Evolutionary conservation across 1,140 invertebrate species (phyloP), one percentile per base, ranked within the genome.

Genomic region (Planococcus citri): DNA sequence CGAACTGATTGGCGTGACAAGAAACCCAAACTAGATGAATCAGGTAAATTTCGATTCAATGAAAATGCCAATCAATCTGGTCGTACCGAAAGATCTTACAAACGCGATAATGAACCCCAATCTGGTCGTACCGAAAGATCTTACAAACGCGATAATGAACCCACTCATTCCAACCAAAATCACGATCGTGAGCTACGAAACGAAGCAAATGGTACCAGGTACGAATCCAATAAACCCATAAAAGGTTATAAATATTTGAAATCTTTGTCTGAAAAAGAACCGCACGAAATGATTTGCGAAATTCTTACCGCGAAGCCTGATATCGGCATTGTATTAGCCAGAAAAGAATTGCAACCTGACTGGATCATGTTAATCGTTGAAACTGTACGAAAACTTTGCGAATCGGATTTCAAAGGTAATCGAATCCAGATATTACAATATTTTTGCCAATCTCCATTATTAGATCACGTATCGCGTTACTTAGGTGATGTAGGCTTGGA

Each of bases 321-420:
- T 67, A 61, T 70, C 25, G 51, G 68, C 12, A 61, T 69, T 17
- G 27, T 68, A 1, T 25, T 71, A 51, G 61, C 57, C 21, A 68
- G 68, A 25, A 8, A 27, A 24, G 27, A 70, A n/a, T 68, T 70
- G 57, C 27, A 70, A 37, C 70, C 71, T 37, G 71, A 72, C 37
- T 71, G 70, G 70, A 24, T 72, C 6, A 38, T 72, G 37, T 69
- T 72, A 21, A 70, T 72, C 8, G 61, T 72, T 21, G 60, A 69
- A 25, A 51, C 71, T 41, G 25, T 68, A 8, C 37, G 51, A n/a
- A 70, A 70, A 17, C 27, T 72, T 27, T 69, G 51, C 61, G 21
- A 22, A 17, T 27, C 71, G 12, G 71, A 72, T 27, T 68, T 57
- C 14, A 21, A 64, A 14, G 60, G 70, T 12, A 61, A 29, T 22